Evolutionary conservation across 2,797 vertebrate genomes (phyloP).

Genomic region (Sciurus vulgaris): DNA sequence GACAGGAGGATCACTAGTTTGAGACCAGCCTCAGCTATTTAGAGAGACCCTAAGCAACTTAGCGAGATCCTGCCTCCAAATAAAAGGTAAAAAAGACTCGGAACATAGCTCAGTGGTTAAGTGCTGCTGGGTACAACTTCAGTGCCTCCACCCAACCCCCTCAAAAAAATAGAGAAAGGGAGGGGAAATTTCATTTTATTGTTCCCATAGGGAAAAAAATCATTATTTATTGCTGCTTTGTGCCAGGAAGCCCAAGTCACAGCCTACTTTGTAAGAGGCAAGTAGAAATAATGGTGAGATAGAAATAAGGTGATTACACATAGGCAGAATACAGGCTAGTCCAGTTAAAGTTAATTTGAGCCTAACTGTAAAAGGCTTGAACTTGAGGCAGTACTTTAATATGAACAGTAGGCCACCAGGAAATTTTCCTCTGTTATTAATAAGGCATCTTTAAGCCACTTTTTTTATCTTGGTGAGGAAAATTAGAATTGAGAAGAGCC

Average conservation of each 20-base stretch:
- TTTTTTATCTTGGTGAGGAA: not conserved
- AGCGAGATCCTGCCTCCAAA: no score
- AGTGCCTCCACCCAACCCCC: no score
- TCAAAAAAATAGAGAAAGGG: not conserved
- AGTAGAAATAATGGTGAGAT: not conserved
- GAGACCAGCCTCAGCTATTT: no score
- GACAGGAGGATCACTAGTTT: no score
- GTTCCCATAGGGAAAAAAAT: not conserved
- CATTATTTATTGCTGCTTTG: no score
- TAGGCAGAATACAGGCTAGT: not conserved
- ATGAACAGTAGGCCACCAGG: not conserved
- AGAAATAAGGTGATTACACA: not conserved
- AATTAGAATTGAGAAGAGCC: not conserved
- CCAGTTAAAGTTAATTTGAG: not conserved
- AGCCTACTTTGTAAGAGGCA: not conserved
- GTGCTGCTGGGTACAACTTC: no score
- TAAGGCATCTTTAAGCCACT: not conserved
- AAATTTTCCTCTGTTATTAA: not conserved
- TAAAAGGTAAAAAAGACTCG: no score
- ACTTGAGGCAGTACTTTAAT: not conserved
- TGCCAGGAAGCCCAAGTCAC: not conserved
- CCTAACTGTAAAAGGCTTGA: not conserved
- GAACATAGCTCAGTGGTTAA: no score
- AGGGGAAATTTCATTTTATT: conserved; percentile 32
- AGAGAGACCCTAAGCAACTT: no score